A percentile compares a stretch with the other conserved stretches of the same genome.
phyloP scores from a whole-genome alignment of 2,113 vertebrate genomes.

The Addax nasomaculatus region DNA sequence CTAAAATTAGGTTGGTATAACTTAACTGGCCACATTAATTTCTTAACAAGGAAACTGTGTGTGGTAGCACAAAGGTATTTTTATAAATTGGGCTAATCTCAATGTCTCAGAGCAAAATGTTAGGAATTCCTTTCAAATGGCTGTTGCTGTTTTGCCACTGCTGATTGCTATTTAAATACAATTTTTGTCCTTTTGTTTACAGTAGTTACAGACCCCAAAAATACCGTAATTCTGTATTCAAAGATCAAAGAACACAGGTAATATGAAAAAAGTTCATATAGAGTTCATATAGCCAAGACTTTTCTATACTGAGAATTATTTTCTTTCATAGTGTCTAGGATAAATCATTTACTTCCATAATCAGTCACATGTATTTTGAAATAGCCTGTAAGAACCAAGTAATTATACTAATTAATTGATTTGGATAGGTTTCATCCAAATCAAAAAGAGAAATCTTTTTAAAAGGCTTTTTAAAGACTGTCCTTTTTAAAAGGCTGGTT shows the following conservation, averaged over 20 bases:
- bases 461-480: neutral
- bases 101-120: neutral
- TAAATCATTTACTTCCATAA: neutral
- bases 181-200: neutral
- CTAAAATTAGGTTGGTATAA: conserved; percentile 29
- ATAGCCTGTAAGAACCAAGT: neutral
- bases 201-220: neutral
- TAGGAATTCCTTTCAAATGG: neutral
- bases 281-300: neutral
- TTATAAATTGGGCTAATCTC: neutral
- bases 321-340: neutral
- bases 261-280: neutral
- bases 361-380: conserved; percentile 8
- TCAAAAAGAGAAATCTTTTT: neutral
- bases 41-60: conserved; percentile 21
- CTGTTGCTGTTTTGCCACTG: neutral
- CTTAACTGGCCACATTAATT: conserved; percentile 18
- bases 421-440: neutral
- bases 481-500: neutral
- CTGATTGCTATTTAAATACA: neutral
- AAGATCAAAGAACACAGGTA: neutral
- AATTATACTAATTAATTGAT: neutral
- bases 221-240: neutral
- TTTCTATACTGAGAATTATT: neutral
- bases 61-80: neutral